Evolutionary conservation across 2,797 vertebrate genomes (phyloP).

Genomic region (Pipistrellus pipistrellus): DNA sequence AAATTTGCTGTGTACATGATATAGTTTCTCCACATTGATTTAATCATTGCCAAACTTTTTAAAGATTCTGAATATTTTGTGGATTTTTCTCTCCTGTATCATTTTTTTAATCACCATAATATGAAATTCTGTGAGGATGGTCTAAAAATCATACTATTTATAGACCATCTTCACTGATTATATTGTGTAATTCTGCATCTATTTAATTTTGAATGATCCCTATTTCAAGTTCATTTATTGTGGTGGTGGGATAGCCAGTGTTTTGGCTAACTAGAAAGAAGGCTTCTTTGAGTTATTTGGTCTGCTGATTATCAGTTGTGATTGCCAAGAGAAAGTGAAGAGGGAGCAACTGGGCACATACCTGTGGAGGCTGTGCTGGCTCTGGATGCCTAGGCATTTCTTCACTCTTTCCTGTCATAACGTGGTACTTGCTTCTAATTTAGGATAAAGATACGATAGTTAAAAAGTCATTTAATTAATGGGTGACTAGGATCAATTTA

Average conservation of each 20-base stretch:
- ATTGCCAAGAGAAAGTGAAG: slow-evolving; percentile 4
- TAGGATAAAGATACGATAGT: not conserved
- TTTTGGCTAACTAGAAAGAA: not conserved
- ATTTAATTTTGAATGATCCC: slow-evolving; percentile 4
- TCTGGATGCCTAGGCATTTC: not conserved
- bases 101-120: slow-evolving; percentile 14
- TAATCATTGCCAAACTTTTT: not conserved
- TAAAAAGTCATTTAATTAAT: not conserved
- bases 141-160: not conserved
- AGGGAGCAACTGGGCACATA: not conserved
- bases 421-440: not conserved
- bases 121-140: not conserved
- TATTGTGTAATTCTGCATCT: not conserved
- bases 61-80: slow-evolving; percentile 37
- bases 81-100: not conserved
- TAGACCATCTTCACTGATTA: not conserved
- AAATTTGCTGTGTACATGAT: not conserved
- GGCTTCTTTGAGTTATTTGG: slow-evolving; percentile 20
- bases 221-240: not conserved
- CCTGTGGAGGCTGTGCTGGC: not conserved
- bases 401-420: not conserved
- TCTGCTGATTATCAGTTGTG: not conserved
- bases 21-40: not conserved
- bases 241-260: not conserved
- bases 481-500: not conserved